phyloP scores from a whole-genome alignment of 2,888 invertebrate genomes.

The Drosophila infuscata region DNA sequence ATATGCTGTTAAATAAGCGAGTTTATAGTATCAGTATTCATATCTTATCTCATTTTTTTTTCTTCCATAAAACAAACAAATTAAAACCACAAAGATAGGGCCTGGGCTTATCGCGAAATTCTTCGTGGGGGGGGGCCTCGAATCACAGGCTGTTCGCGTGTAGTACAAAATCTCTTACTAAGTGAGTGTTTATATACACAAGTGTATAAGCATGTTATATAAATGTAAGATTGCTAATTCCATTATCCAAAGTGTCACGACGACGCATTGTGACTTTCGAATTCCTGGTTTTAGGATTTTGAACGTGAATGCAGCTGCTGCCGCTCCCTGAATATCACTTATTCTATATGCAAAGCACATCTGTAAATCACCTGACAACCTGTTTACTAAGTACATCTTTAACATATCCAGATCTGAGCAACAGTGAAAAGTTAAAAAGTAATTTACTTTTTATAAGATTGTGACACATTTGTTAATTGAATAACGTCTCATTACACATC shows the following conservation, averaged over 20 bases:
- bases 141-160: neutral
- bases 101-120: conserved; percentile 17
- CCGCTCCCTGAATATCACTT: conserved; percentile 35
- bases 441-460: neutral
- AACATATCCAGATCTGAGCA: conserved; percentile 4
- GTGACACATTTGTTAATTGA: neutral
- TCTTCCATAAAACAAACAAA: neutral
- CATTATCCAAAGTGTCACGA: neutral
- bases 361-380: neutral
- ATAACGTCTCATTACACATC: neutral
- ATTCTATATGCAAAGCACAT: conserved; percentile 40
- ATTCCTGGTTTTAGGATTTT: conserved; percentile 16
- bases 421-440: neutral
- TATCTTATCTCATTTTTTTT: conserved; percentile 48
- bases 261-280: neutral
- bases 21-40: conserved; percentile 40
- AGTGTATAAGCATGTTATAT: neutral
- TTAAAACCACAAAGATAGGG: conserved; percentile 53
- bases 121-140: neutral
- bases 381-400: conserved; percentile 34
- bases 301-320: conserved; percentile 7
- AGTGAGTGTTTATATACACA: neutral
- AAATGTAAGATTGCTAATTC: neutral
- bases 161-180: neutral
- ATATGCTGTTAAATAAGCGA: conserved; percentile 7